Base-by-base conservation (phyloP, 2,888 invertebrate species). In the Thecophora atra region DNA sequence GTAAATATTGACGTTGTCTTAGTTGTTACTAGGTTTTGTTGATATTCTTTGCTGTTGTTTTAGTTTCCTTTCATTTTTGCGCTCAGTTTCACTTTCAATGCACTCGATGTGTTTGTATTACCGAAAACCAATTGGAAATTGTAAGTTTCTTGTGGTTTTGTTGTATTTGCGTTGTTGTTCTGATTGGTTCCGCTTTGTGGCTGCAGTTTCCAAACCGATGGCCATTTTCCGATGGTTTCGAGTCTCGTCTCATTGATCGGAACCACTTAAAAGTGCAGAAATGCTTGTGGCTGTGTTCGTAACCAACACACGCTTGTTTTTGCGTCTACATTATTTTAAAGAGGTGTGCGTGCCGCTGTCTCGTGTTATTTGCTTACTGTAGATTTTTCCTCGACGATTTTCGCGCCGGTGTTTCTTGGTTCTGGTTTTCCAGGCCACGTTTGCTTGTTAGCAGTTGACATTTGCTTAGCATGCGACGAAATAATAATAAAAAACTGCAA, bases 1-100 rank as follows among this genome's bases (percentile, higher is more conserved):
- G 58, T 42, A 2, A 30, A 30, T 24, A 24, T 13, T 42, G 21
- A 21, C 28, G 52, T 47, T 68, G 30, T 15, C 19, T n/a, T 28
- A 30, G 64, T 54, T 62, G 66, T 63, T 54, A 63, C 47, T 68
- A 70, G n/a, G n/a, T n/a, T n/a, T 51, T 64, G 64, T 60, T 21
- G 44, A n/a, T 44, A 60, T 37, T 54, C 47, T 69, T 19, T 67
- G 70, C 58, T 54, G 72, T 65, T 71, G 51, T 47, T 17, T 47
- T 17, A 47, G 24, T 30, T 21, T 56, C 68, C 56, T 56, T 37
- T 42, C 24, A 24, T 58, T 58, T 26, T 17, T 15, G 24, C 28
- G 11, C 3, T 6, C 21, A 56, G 24, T 24, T 56, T 3, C 5
- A 56, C 19, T 56, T 21, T 24, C n/a, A n/a, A n/a, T n/a, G n/a